Evolutionary conservation across 2,113 vertebrate genomes (phyloP).

Genomic region (Steatornis caripensis): DNA sequence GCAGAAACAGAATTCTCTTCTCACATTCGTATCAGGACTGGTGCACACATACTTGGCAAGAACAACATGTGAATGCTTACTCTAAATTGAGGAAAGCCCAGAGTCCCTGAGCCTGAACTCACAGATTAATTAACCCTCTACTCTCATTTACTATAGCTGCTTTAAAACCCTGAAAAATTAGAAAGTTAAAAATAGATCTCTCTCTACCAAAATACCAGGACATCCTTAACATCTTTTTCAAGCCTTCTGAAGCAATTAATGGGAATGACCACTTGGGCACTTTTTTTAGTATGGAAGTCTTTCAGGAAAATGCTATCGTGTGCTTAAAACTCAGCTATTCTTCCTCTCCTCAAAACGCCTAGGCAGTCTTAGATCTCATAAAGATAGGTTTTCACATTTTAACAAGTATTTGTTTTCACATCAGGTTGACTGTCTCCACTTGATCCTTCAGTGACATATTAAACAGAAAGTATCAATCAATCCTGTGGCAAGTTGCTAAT

Average conservation of each 20-base stretch:
- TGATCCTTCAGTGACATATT: neutral
- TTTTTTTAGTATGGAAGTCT: neutral
- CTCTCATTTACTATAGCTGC: neutral
- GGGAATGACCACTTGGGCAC: neutral
- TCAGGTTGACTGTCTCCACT: neutral
- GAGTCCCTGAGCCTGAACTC: neutral
- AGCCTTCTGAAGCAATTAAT: neutral
- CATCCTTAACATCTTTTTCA: neutral
- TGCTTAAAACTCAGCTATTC: neutral
- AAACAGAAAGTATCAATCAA: neutral
- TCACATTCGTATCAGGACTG: neutral
- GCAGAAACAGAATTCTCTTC: constrained; percentile 23
- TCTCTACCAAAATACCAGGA: neutral
- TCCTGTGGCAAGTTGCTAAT: neutral
- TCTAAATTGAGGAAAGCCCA: neutral
- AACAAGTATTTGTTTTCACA: neutral
- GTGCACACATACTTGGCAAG: neutral
- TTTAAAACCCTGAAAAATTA: neutral
- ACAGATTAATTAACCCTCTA: neutral
- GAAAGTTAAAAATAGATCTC: neutral
- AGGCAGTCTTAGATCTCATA: neutral
- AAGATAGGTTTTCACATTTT: neutral
- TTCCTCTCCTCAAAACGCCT: neutral
- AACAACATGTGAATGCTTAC: neutral
- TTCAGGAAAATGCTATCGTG: neutral